Conservation (phyloP, 2,888 invertebrate species). For the Pediacus dermestoides region DNA sequence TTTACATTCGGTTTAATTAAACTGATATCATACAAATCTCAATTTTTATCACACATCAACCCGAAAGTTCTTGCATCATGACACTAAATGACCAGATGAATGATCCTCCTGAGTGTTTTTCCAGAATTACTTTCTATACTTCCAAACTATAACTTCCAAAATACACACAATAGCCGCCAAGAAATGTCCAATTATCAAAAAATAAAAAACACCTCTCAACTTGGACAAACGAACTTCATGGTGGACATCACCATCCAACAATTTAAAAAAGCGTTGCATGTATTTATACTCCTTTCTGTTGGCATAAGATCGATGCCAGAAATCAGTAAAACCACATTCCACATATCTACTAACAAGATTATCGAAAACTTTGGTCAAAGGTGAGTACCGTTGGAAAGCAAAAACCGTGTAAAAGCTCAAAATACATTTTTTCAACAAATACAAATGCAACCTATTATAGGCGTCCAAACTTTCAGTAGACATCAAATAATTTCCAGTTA, state of each 20-base stretch:
- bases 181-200: conserved; percentile 23
- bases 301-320: conserved; percentile 22
- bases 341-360: conserved; percentile 16
- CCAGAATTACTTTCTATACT: too few relatives aligned
- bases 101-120: too few relatives aligned
- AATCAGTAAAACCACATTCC: conserved; percentile 24
- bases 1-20: too few relatives aligned
- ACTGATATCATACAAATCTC: too few relatives aligned
- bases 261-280: conserved; percentile 17
- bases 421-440: conserved; percentile 21
- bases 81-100: too few relatives aligned
- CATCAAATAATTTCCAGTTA: conserved; percentile 13
- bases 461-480: conserved; percentile 23
- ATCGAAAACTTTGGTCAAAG: conserved; percentile 25
- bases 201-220: conserved; percentile 25
- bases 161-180: conserved; percentile 15
- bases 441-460: conserved; percentile 21
- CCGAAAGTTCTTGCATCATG: too few relatives aligned
- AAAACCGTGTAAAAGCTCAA: conserved; percentile 21
- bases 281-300: conserved; percentile 15
- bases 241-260: conserved; percentile 8
- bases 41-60: too few relatives aligned
- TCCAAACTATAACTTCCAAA: background rate
- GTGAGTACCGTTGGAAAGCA: conserved; percentile 25
- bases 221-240: conserved; percentile 21